Conservation (phyloP, 2,113 vertebrate species). For the Cinclus mexicanus region DNA sequence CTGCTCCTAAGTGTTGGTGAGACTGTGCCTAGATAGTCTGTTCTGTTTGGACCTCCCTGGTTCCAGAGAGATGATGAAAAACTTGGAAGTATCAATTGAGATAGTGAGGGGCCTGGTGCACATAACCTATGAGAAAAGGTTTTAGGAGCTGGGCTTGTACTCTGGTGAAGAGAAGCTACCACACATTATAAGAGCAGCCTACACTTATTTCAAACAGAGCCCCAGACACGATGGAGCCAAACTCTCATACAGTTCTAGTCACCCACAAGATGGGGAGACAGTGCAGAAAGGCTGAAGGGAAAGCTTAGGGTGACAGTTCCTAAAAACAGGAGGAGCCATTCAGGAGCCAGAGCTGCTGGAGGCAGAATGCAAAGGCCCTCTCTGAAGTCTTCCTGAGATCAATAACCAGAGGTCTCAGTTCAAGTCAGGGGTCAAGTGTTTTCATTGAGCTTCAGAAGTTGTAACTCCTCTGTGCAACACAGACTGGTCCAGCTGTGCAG, state of each 20-base stretch:
- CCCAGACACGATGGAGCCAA: not conserved
- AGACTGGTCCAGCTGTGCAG: not conserved
- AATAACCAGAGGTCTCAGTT: conserved; percentile 28
- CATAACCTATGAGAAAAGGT: not conserved
- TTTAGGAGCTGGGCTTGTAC: not conserved
- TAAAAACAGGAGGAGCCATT: not conserved
- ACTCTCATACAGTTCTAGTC: not conserved
- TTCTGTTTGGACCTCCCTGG: not conserved
- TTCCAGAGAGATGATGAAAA: not conserved
- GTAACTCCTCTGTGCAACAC: not conserved
- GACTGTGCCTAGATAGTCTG: not conserved
- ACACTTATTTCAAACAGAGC: not conserved
- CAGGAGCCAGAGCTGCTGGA: not conserved
- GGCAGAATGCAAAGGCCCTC: not conserved
- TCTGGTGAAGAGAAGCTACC: not conserved
- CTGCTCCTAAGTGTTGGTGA: not conserved
- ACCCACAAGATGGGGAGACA: not conserved
- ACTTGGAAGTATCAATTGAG: not conserved
- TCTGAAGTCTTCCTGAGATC: conserved; percentile 18
- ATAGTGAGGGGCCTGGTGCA: not conserved
- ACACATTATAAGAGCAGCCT: not conserved
- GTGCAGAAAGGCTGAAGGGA: not conserved
- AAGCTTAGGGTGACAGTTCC: not conserved
- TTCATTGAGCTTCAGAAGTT: conserved; percentile 10
- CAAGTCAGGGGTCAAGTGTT: conserved; percentile 45